Evolutionary conservation across 2,888 invertebrate genomes (phyloP).

Genomic region (Pegoplata infirma): DNA sequence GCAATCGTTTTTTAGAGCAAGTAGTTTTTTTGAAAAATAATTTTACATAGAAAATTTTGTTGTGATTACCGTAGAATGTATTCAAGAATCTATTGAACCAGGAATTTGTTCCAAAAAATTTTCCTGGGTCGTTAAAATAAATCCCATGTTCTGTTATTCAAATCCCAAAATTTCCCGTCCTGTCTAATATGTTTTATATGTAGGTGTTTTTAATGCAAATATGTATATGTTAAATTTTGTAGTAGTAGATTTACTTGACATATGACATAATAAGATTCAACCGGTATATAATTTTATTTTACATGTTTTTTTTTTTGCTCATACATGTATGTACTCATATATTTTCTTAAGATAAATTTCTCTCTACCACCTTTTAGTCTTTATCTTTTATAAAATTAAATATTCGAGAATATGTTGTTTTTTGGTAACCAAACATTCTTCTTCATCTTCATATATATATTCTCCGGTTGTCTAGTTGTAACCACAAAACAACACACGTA

Average conservation of each 20-base stretch:
- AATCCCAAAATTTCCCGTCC: no score
- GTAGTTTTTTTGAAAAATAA: no score
- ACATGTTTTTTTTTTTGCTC: no score
- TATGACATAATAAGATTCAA: conserved; percentile 49
- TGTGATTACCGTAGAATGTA: no score
- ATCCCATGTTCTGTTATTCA: no score
- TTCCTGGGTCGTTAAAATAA: no score
- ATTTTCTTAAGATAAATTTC: conserved; percentile 5
- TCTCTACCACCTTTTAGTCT: background rate
- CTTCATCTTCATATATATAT: background rate
- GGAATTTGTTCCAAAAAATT: no score
- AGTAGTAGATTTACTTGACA: conserved; percentile 35
- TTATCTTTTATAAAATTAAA: conserved; percentile 10
- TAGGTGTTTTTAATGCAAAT: background rate
- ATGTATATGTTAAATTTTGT: no score
- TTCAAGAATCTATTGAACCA: no score
- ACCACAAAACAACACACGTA: conserved; percentile 39
- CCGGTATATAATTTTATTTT: conserved; percentile 16
- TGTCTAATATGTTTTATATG: background rate
- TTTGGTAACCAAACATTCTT: background rate
- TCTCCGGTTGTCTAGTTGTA: background rate
- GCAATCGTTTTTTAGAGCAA: no score
- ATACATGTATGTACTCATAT: no score
- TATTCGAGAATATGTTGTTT: background rate
- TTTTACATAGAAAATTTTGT: no score